Evolutionary conservation across 2,888 invertebrate genomes (phyloP), one percentile per base, ranked within the genome.

Genomic region (Drosophila quasianomalipes): DNA sequence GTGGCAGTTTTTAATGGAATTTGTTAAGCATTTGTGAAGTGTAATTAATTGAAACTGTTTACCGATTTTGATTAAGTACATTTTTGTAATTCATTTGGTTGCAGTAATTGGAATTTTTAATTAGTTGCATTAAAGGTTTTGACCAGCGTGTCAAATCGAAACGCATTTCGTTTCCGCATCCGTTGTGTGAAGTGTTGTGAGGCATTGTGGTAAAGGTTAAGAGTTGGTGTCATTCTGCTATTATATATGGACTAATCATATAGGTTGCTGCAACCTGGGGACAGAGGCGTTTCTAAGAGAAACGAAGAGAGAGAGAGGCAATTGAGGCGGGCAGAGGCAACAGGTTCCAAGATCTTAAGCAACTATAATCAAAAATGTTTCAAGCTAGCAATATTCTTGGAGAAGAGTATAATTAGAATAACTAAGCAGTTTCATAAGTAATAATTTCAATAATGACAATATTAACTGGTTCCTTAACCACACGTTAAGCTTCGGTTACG

Each of bases 1-100:
- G 63, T 41, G 62, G 61, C 51, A 55, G 54, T 33, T 79, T 79
- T 74, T 81, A 88, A 85, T 85, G 81, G 81, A 72, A 83, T 85
- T 89, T 85, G 66, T 66, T 77, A 44, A 76, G 71, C 70, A 66
- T 70, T 79, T 66, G 26, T 61, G 66, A 74, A 78, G 75, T 74
- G 70, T 80, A 90, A 90, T 85, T 88, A 90, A 85, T 81, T 77
- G 63, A 58, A 74, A 77, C 67, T 73, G 35, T 66, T 66, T 41
- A 51, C 31, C 14, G 35, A 35, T 59, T 65, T 58, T 74, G 44
- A 65, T 64, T 64, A 41, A 69, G 33, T 55, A 26, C n/a, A 54
- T 33, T 58, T 39, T 33, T 9, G 44, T 55, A 41, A 67, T 52
- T 52, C 22, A 64, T 60, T 52, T 44, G 39, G n/a, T 14, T 5